Base-by-base conservation (phyloP, 1,140 invertebrate species). In the Pachyrhynchus sulphureomaculatus region DNA sequence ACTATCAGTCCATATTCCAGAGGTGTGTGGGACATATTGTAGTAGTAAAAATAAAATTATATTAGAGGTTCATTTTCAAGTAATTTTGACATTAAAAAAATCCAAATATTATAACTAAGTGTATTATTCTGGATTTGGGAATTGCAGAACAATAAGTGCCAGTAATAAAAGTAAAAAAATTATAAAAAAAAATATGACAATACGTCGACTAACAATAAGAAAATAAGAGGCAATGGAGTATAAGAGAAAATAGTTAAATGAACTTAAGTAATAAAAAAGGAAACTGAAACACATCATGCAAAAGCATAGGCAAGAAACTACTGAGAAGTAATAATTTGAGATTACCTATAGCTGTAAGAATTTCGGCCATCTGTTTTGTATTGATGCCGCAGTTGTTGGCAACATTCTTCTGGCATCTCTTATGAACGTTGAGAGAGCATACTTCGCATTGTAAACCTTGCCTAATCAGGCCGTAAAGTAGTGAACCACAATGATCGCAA, bases 311-410 rank as follows among this genome's bases (percentile, higher is more conserved):
- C 32, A 58, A 37, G 17, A 32, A 20, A 48, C 55, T 58, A 58
- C 26, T 21, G 44, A 47, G 37, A 62, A 47, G 37, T 32, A 58
- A 17, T 26, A 24, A 15, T 6, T 32, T 26, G 36, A 41, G 41
- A 2, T 66, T 92, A 63, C 96, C 96, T 78, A 99, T 89, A 67
- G 87, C 86, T 67, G 86, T 88, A 26, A 99, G 83, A 59, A 98
- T 90, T 75, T 94, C 88, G 0, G 93, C 95, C 90, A 99, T 90
- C 75, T 92, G 86, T 77, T 98, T 96, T 23, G 93, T 93, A 81
- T 99, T 94, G 72, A 98, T 96, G 67, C 98, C 96, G 80, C 98
- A 99, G 79, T 97, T 99, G 79, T 99, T 99, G 32, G 98, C 95
- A 33, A 99, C 96, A 82, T 99, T 99, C 80, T 95, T 96, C 78